Base-by-base conservation (phyloP, 1,140 invertebrate genomes). In the Drosophila dunni region DNA sequence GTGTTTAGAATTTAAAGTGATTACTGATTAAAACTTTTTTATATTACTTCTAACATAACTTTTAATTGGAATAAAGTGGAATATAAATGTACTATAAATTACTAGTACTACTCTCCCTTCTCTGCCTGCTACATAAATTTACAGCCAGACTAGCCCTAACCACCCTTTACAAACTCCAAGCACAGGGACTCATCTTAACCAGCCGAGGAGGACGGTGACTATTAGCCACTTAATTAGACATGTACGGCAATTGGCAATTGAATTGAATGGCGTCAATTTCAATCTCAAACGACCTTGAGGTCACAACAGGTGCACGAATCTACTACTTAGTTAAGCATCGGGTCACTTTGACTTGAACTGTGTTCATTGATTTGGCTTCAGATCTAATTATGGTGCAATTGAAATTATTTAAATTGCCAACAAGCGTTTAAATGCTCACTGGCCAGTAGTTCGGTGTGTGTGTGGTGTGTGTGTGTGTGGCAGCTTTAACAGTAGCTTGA, bases 311-410 rank as follows among this genome's bases (percentile, higher is more conserved):
- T 79, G 77, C 54, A 61, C 24, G 46, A 17, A 56, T 29, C 24
- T 29, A 29, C 24, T 29, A 29, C 24, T 29, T 24, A 9, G 45
- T 40, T 44, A 68, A 24, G 34, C 45, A 20, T 58, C 38, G 29
- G 44, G 51, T 46, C 38, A 42, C n/a, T 71, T 34, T 56, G 58
- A 51, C 60, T 40, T 68, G 80, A 60, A 54, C 34, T 17, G 29
- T 70, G 33, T 9, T 33, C 29, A 53, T 54, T 54, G 51, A 54
- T 54, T 54, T 38, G 34, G 7, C 9, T 50, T 36, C 74, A 62
- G 45, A 80, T 84, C 77, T 84, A 78, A 85, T 84, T 81, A 80
- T 51, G 65, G 38, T 75, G 58, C 60, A 75, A 57, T 81, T 48
- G 45, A 69, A 81, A 69, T 62, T 80, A 63, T 63, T 62, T 42